A percentile compares a stretch with the other conserved stretches of the same genome.
These are phyloP conservation scores for Tenthredo amoena DNA, from an alignment of 2,888 invertebrate species.

Conservation along the genomic window DNA sequence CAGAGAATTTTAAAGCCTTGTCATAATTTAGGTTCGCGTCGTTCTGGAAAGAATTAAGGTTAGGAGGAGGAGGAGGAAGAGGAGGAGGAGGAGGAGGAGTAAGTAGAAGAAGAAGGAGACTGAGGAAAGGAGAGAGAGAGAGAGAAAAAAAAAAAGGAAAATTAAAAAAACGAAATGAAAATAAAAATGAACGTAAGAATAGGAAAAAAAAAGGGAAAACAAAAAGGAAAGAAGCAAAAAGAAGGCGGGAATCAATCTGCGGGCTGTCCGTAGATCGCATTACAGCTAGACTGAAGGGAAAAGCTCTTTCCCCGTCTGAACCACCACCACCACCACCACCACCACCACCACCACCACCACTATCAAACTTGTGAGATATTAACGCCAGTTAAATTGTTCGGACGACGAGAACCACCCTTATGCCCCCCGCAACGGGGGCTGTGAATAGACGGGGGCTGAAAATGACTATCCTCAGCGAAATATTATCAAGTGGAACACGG, in stretches of 20 bases:
- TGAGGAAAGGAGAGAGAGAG: background rate
- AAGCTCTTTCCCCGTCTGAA: background rate
- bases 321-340: background rate
- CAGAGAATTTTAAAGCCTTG: slow-evolving; percentile 21
- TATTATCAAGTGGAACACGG: slow-evolving; percentile 69
- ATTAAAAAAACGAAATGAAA: background rate
- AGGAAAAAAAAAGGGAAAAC: background rate
- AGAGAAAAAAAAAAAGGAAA: background rate
- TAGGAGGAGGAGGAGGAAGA: too few species aligned
- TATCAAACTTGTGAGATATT: slow-evolving; percentile 17
- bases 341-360: background rate
- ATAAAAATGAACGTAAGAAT: background rate
- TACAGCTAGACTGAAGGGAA: background rate
- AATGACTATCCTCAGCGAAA: slow-evolving; percentile 71
- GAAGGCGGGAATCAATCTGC: slow-evolving; percentile 16
- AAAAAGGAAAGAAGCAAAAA: too few species aligned
- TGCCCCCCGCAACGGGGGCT: background rate
- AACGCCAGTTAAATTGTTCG: slow-evolving; percentile 48
- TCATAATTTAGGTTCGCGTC: slow-evolving; percentile 22
- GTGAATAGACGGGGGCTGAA: slow-evolving; percentile 57
- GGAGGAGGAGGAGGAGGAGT: background rate
- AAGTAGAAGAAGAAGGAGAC: background rate
- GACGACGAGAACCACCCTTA: background rate
- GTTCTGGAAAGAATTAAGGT: background rate
- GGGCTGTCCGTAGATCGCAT: background rate